These are phyloP conservation scores for Caerostris extrusa DNA, from an alignment of 1,140 invertebrate species.

Conservation along the genomic window DNA sequence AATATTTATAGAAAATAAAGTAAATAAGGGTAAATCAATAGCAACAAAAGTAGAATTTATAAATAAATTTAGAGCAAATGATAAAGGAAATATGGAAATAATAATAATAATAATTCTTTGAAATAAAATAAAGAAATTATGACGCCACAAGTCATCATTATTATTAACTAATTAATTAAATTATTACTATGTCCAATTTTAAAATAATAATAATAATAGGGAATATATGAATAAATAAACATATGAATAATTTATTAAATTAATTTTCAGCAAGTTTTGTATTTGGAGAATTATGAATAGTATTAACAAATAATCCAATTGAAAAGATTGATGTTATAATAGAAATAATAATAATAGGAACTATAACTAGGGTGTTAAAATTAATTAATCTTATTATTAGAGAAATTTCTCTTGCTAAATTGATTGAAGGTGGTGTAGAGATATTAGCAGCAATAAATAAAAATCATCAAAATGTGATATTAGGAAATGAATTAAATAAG, in stretches of 20 bases:
- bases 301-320: background rate
- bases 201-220: background rate
- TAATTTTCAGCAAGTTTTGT: too few relatives aligned
- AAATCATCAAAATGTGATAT: too few relatives aligned
- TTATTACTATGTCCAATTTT: background rate
- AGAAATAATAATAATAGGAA: background rate
- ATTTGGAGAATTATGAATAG: background rate
- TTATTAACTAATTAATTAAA: background rate
- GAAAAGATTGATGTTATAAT: background rate
- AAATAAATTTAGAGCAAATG: too few relatives aligned
- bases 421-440: too few relatives aligned
- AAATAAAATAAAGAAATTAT: background rate
- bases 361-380: background rate
- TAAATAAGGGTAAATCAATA: too few relatives aligned
- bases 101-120: background rate
- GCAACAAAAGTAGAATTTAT: too few relatives aligned
- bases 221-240: background rate
- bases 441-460: too few relatives aligned
- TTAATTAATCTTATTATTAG: too few relatives aligned
- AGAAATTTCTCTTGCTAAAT: too few relatives aligned
- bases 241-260: background rate
- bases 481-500: too few relatives aligned
- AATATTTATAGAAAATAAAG: too few relatives aligned
- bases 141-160: slow-evolving; percentile 45
- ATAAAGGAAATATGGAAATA: too few relatives aligned